A percentile compares a stretch with the other conserved stretches of the same genome.
These are phyloP conservation scores for Helicorthomorpha holstii DNA, from an alignment of 1,140 invertebrate genomes.

Conservation along the genomic window DNA sequence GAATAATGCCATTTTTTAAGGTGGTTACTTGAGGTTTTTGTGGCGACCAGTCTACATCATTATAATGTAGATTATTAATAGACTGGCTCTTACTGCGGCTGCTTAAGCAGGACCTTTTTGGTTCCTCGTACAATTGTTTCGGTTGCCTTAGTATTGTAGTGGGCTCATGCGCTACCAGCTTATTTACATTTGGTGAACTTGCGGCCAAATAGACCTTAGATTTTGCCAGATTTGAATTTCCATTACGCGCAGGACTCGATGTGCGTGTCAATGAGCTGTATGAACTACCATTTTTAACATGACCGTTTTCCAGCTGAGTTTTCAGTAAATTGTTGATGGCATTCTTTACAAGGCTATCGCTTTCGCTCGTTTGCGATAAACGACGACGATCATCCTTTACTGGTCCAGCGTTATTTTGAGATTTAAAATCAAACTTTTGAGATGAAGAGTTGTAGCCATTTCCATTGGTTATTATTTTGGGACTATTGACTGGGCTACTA, in stretches of 20 bases:
- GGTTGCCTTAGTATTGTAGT: neutral
- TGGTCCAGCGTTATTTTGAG: too few relatives aligned
- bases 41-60: neutral
- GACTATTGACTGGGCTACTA: neutral
- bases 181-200: neutral
- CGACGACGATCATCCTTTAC: too few relatives aligned
- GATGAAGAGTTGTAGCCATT: neutral
- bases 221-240: neutral
- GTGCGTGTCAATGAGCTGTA: neutral
- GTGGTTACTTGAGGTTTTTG: neutral
- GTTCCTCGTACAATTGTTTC: neutral
- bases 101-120: neutral
- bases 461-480: neutral
- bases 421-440: neutral
- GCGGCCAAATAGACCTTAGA: neutral
- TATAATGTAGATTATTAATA: neutral
- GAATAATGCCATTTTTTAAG: neutral
- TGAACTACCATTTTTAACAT: neutral
- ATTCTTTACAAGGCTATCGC: neutral
- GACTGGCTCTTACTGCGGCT: neutral
- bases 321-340: neutral
- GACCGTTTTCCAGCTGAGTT: neutral
- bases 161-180: neutral
- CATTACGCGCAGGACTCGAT: neutral
- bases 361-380: neutral